Evolutionary conservation across 53 echinoderm and acorn worm genomes (phyloP).

Genomic region (Antedon mediterranea): DNA sequence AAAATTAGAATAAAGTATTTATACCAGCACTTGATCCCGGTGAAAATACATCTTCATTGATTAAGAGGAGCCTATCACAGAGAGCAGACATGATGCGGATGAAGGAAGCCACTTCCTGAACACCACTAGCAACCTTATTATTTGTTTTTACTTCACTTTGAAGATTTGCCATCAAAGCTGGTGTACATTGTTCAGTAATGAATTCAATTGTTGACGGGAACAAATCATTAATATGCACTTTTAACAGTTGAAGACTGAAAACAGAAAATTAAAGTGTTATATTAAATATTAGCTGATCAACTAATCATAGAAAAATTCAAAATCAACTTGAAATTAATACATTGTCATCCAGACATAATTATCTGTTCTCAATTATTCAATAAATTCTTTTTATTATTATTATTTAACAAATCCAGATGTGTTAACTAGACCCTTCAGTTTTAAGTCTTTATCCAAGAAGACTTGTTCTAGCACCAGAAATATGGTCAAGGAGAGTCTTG

Average conservation of each 20-base stretch:
- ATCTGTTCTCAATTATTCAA: no score
- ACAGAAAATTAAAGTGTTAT: no score
- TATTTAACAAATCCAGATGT: no score
- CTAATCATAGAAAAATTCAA: no score
- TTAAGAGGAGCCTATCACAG: conserved; percentile 40
- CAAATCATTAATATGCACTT: conserved; percentile 51
- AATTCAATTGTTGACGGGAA: conserved; percentile 62
- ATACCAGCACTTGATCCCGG: not conserved
- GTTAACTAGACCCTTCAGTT: no score
- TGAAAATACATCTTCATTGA: conserved; percentile 17
- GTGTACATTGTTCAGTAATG: conserved; percentile 42
- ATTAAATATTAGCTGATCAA: no score
- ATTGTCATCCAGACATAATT: no score
- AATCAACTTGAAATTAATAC: no score
- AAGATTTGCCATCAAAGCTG: conserved; percentile 46
- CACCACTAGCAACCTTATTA: conserved; percentile 14
- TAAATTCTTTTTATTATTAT: no score
- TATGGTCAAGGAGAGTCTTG: no score
- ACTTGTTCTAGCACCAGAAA: no score
- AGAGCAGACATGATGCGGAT: conserved; percentile 67
- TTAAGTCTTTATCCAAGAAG: no score
- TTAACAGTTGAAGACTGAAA: conserved; percentile 63
- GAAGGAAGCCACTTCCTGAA: conserved; percentile 74
- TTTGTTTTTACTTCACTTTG: conserved; percentile 7
- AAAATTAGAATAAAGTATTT: not conserved